These are phyloP conservation scores for Clepsis dumicolana DNA, from an alignment of 2,888 invertebrate genomes.

Conservation along the genomic window DNA sequence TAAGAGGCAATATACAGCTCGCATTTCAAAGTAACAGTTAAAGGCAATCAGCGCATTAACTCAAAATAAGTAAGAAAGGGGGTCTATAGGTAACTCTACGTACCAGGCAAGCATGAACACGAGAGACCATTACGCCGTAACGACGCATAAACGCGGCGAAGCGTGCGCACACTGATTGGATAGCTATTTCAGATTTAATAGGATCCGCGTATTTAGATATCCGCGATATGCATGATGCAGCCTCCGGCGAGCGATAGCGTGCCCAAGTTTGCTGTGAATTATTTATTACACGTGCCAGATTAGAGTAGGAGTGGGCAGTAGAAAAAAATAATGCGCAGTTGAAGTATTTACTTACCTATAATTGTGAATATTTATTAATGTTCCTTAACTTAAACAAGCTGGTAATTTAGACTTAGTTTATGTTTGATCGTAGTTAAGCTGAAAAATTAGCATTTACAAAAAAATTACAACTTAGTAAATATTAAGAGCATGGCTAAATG, in stretches of 20 bases:
- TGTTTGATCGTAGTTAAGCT: too few relatives aligned
- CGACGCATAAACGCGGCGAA: slow-evolving; percentile 66
- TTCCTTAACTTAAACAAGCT: too few relatives aligned
- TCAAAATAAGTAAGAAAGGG: slow-evolving; percentile 25
- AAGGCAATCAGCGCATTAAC: slow-evolving; percentile 7
- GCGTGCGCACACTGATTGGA: slow-evolving; percentile 72
- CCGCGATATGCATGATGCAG: slow-evolving; percentile 50
- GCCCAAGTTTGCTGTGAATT: background rate
- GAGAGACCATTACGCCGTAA: slow-evolving; percentile 54
- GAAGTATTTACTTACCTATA: too few relatives aligned
- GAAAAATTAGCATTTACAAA: too few relatives aligned
- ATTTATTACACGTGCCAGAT: background rate
- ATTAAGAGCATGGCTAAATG: too few relatives aligned
- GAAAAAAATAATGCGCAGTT: background rate
- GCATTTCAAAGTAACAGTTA: background rate
- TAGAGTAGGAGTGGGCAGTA: background rate
- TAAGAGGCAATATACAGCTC: too few relatives aligned
- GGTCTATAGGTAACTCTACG: slow-evolving; percentile 25
- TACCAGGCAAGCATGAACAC: slow-evolving; percentile 22
- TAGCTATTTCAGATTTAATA: slow-evolving; percentile 77
- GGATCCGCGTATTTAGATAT: slow-evolving; percentile 66
- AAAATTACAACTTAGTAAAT: too few relatives aligned
- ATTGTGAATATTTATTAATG: too few relatives aligned
- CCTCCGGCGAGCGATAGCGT: background rate
- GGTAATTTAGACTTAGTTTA: too few relatives aligned